Percentiles rank a stretch among this genome's conserved stretches.
Evolutionary conservation across 2,888 invertebrate genomes (phyloP).

Genomic region (Meliscaeva auricollis): DNA sequence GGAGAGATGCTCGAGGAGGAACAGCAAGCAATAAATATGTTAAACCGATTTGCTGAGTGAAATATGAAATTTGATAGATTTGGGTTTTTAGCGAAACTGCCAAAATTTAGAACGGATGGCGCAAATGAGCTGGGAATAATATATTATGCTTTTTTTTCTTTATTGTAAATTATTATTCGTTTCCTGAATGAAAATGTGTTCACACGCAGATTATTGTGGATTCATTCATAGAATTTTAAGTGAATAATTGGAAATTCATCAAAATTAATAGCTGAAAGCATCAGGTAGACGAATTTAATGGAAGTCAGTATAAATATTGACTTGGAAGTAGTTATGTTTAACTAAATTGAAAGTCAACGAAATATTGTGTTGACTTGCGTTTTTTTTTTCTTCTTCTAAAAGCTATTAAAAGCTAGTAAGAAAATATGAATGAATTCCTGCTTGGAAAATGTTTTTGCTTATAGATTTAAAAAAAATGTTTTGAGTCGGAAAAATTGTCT

Average conservation of each 20-base stretch:
- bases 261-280: conserved; percentile 1
- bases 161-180: conserved; percentile 9
- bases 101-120: conserved; percentile 50
- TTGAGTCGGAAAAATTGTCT: too few species aligned
- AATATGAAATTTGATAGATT: conserved; percentile 55
- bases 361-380: not conserved
- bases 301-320: not conserved
- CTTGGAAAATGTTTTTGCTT: too few species aligned
- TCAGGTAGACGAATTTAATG: not conserved
- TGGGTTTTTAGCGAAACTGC: conserved; percentile 26
- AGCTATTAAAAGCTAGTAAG: too few species aligned
- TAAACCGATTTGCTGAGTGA: conserved; percentile 59
- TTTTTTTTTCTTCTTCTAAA: too few species aligned
- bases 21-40: conserved; percentile 45
- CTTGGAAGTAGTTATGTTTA: not conserved
- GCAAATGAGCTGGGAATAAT: conserved; percentile 24
- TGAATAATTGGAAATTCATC: conserved; percentile 6
- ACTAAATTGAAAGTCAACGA: not conserved
- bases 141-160: not conserved
- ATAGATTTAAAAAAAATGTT: too few species aligned
- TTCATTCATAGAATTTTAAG: conserved; percentile 36
- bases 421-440: too few species aligned
- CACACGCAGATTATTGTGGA: not conserved
- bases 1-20: conserved; percentile 1
- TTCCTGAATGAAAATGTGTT: conserved; percentile 39